These are phyloP conservation scores for Drosophila longiperda DNA, from an alignment of 2,888 invertebrate species.

Conservation along the genomic window DNA sequence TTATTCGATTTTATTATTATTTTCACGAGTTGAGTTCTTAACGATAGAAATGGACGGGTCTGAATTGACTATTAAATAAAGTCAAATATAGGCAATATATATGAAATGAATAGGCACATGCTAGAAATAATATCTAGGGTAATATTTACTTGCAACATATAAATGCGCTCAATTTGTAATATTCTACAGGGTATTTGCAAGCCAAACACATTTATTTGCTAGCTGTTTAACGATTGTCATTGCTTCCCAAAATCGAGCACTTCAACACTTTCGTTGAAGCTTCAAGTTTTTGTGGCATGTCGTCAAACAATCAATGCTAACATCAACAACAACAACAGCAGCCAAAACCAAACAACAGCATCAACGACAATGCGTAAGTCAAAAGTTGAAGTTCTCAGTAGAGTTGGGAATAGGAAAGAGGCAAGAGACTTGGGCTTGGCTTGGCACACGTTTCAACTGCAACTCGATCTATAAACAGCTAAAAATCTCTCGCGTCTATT, in stretches of 20 bases:
- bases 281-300: slow-evolving; percentile 43
- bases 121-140: not conserved
- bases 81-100: not conserved
- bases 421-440: slow-evolving; percentile 31
- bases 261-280: slow-evolving; percentile 38
- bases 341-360: slow-evolving; percentile 20
- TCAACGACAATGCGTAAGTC: slow-evolving; percentile 10
- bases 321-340: slow-evolving; percentile 10
- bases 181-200: not conserved
- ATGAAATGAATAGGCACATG: not conserved
- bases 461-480: slow-evolving; percentile 17
- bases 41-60: not conserved
- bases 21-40: not conserved
- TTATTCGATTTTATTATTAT: not conserved
- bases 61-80: not conserved
- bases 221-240: not conserved
- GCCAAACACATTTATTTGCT: not conserved
- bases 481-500: slow-evolving; percentile 31
- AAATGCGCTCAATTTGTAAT: not conserved
- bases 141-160: not conserved
- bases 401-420: not conserved
- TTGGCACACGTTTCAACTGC: slow-evolving; percentile 33
- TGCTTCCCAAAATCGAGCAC: slow-evolving; percentile 6
- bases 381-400: slow-evolving; percentile 6
- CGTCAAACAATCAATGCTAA: slow-evolving; percentile 44